Evolutionary conservation across 2,797 vertebrate species (phyloP), one percentile per base, ranked within the genome.

Genomic region (Pipistrellus nathusii): DNA sequence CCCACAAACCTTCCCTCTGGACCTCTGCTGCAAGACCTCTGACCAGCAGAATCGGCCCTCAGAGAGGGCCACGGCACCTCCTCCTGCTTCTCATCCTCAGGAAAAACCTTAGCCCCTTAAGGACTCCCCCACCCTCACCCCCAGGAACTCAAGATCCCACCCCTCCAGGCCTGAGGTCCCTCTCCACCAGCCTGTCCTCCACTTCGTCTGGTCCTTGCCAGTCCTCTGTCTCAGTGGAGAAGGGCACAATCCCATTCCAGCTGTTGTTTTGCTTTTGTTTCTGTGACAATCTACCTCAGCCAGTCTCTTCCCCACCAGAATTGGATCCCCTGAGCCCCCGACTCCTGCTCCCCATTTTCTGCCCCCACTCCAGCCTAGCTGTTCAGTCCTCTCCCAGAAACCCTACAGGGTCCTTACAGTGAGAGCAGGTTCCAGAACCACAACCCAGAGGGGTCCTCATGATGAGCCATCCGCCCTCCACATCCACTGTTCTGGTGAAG

Each of bases 231-330:
- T 1, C 85, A 17, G 46, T 17, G 25, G 41, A 30, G 18, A 53
- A 68, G 66, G 18, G 13, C 82, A 41, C 55, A 48, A 46, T 69
- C 15, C 20, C 71, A 41, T 85, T 72, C 3, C 15, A 93, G 57
- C 44, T 44, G 44, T 78, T 55, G 35, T 86, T 96, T 88, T 57
- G 18, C 57, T 87, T 95, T 90, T 84, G 71, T 94, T 96, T 83
- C 93, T 95, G 62, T 93, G 78, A 96, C 81, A 76, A 88, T 95
- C 97, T 97, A 97, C 97, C 97, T 97, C 97, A 97, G 88, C 71
- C 32, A 1, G n/a, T 85, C 85, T 93, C 85, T 90, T 77, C 93
- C 92, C 80, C 76, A 55, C 68, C 48, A 90, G 75, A 92, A 80
- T 0, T 69, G 80, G 64, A 80, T 35, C 35, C 41, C 80, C 51